phyloP scores from a whole-genome alignment of 2,797 vertebrate species.

The Catharus ustulatus region DNA sequence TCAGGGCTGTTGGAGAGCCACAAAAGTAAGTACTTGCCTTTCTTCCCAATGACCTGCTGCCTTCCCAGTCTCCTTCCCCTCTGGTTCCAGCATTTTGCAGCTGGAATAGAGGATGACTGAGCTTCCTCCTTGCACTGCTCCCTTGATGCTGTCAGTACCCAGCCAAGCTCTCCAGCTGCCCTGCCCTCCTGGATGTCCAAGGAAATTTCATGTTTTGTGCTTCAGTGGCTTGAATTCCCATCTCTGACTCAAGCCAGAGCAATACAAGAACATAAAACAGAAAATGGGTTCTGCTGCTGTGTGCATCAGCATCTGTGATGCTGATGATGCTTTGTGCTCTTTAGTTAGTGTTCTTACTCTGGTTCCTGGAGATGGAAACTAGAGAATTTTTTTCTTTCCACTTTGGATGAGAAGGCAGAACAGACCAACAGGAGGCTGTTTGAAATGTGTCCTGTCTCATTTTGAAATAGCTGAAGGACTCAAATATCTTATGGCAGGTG shows the following conservation, averaged over 20 bases:
- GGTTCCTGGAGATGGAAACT: not conserved
- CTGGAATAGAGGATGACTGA: not conserved
- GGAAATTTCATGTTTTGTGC: not conserved
- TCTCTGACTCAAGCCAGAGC: not conserved
- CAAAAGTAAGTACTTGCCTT: not conserved
- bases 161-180: not conserved
- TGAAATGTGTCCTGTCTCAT: fast-evolving
- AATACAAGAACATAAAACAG: not conserved
- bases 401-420: not conserved
- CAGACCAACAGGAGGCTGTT: not conserved
- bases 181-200: not conserved
- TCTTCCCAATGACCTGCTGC: not conserved
- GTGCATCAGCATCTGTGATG: too few relatives aligned
- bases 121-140: not conserved
- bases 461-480: not conserved
- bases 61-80: not conserved
- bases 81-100: not conserved
- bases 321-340: not conserved
- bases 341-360: not conserved
- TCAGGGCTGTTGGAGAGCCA: not conserved
- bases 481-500: not conserved
- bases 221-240: not conserved
- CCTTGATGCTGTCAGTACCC: not conserved
- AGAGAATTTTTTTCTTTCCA: not conserved
- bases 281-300: not conserved